Evolutionary conservation across 2,113 vertebrate genomes (phyloP).

Genomic region (Clarias gariepinus): DNA sequence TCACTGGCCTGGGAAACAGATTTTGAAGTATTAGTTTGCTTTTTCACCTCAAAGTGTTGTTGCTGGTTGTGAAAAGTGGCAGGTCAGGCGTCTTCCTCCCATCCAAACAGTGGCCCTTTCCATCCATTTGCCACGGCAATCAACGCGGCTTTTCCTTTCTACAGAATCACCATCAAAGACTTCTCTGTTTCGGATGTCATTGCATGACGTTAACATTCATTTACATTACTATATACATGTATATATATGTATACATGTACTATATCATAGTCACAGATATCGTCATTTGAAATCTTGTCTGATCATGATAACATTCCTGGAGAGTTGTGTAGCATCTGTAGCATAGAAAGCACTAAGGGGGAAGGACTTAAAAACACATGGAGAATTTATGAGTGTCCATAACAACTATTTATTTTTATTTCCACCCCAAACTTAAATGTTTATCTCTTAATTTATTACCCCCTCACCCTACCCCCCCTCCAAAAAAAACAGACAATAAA

Average conservation of each 20-base stretch:
- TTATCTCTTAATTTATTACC: conserved; percentile 4
- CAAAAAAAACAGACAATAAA: no score
- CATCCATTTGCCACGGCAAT: conserved; percentile 22
- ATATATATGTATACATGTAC: no score
- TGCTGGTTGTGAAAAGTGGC: conserved; percentile 44
- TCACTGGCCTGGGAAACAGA: not conserved
- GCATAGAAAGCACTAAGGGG: conserved; percentile 19
- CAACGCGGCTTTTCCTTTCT: not conserved
- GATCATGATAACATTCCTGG: not conserved
- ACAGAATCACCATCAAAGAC: not conserved
- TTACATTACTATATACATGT: not conserved
- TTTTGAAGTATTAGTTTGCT: conserved; percentile 36
- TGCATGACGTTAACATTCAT: not conserved
- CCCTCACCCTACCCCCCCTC: no score
- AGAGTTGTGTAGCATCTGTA: not conserved
- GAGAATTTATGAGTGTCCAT: conserved; percentile 39
- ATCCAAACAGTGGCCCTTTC: conserved; percentile 2
- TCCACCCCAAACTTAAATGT: conserved; percentile 37
- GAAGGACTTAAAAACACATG: conserved; percentile 26
- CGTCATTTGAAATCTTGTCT: not conserved
- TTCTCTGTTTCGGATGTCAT: not conserved
- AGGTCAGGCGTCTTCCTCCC: conserved; percentile 7
- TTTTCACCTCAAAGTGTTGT: conserved; percentile 48
- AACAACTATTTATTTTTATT: conserved; percentile 29
- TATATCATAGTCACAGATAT: conserved; percentile 2